A percentile compares a stretch with the other conserved stretches of the same genome.
Conservation (phyloP, 2,113 vertebrate genomes). For the Synodontis membranacea region DNA sequence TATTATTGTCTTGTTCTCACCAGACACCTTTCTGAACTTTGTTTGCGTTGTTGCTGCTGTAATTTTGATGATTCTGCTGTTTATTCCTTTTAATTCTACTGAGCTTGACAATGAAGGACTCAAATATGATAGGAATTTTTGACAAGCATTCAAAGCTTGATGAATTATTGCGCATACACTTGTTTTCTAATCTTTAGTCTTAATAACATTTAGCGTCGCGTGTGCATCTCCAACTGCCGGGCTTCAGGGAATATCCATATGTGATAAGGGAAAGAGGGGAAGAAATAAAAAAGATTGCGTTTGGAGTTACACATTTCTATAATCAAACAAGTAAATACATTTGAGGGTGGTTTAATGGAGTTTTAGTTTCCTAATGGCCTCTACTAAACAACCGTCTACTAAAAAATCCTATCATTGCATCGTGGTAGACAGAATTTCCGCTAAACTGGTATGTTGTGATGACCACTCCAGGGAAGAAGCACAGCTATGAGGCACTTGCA, state of each 20-base stretch:
- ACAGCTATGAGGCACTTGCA: neutral
- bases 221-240: slow-evolving; percentile 64
- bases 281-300: neutral
- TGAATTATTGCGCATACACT: neutral
- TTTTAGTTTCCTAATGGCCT: neutral
- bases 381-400: neutral
- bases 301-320: neutral
- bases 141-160: neutral
- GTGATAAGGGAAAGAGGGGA: neutral
- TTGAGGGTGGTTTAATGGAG: neutral
- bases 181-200: neutral
- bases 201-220: slow-evolving; percentile 54
- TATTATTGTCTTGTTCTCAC: neutral
- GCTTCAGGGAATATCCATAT: slow-evolving; percentile 64
- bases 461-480: neutral
- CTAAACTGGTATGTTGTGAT: neutral
- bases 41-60: neutral
- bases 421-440: neutral
- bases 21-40: neutral
- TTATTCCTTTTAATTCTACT: neutral
- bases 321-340: neutral
- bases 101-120: neutral
- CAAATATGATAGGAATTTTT: neutral
- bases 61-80: neutral
- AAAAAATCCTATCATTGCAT: neutral